Evolutionary conservation across 2,113 vertebrate genomes (phyloP).

Genomic region (Pelobates fuscus): DNA sequence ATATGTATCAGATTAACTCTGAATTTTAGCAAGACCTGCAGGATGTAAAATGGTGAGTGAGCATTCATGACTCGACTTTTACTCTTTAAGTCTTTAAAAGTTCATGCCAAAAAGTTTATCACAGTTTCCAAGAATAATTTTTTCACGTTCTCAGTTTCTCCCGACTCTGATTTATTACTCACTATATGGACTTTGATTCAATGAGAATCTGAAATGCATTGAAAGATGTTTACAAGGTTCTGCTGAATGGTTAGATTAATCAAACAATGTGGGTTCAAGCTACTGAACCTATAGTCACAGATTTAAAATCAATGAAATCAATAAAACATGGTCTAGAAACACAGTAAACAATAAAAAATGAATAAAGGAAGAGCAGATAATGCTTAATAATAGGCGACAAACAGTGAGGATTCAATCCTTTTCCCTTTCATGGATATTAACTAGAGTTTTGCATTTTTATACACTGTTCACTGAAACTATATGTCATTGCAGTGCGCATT

Average conservation of each 20-base stretch:
- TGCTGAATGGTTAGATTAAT: constrained; percentile 3
- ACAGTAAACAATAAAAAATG: too few species aligned
- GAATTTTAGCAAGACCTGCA: constrained; percentile 36
- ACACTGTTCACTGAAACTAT: too few species aligned
- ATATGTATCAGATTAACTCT: constrained; percentile 41
- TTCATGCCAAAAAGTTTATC: constrained; percentile 46
- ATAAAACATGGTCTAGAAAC: too few species aligned
- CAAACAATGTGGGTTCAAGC: constrained; percentile 3
- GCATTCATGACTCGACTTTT: constrained; percentile 42
- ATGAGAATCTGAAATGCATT: constrained; percentile 7
- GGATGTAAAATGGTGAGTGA: constrained; percentile 35
- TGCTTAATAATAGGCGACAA: too few species aligned
- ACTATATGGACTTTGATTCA: constrained; percentile 10
- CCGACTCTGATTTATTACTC: constrained; percentile 21
- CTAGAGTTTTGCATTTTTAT: too few species aligned
- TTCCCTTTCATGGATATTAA: too few species aligned
- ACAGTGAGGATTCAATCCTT: too few species aligned
- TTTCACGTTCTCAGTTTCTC: constrained; percentile 40
- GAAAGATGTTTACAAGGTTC: neutral
- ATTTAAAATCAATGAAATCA: too few species aligned
- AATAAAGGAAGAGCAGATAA: too few species aligned
- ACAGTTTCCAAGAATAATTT: constrained; percentile 42
- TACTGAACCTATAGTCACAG: neutral
- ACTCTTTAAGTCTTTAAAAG: constrained; percentile 1
- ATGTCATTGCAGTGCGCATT: too few species aligned